Evolutionary conservation across 1,140 invertebrate genomes (phyloP).

Genomic region (Teleogryllus occipitalis): DNA sequence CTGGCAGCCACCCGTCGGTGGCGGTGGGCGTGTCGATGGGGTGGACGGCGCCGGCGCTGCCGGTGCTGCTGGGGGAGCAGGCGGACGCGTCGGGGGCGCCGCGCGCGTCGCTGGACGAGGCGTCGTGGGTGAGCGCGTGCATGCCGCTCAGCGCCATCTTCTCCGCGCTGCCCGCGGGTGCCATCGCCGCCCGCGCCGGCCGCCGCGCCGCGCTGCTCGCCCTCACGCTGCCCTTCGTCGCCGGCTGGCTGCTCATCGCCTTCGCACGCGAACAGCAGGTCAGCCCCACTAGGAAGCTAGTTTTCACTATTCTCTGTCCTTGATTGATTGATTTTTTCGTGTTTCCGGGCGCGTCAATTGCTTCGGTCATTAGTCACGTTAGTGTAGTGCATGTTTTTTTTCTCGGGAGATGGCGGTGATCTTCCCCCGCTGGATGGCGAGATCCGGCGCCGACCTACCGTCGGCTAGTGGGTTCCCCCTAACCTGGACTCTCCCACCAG

Average conservation of each 20-base stretch:
- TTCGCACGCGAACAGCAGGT: conserved; percentile 23
- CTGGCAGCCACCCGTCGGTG: conserved; percentile 33
- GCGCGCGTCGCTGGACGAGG: conserved; percentile 32
- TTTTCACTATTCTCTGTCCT: too few relatives aligned
- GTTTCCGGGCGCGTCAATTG: too few relatives aligned
- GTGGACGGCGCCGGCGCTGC: conserved; percentile 40
- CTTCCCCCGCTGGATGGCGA: too few relatives aligned
- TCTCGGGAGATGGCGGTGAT: too few relatives aligned
- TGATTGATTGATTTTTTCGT: too few relatives aligned
- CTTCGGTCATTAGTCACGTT: too few relatives aligned
- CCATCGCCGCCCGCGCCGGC: conserved; percentile 53
- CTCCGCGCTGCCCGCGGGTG: conserved; percentile 36
- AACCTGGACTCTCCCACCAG: too few relatives aligned
- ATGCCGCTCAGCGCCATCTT: conserved; percentile 35
- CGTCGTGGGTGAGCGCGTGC: conserved; percentile 38
- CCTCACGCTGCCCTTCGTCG: conserved; percentile 45
- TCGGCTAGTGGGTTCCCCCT: too few relatives aligned
- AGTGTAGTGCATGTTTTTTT: too few relatives aligned
- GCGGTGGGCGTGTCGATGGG: conserved; percentile 34
- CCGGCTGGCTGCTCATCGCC: conserved; percentile 53
- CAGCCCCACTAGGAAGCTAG: too few relatives aligned
- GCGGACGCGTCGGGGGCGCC: conserved; percentile 24
- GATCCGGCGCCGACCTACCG: too few relatives aligned
- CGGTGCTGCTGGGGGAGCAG: conserved; percentile 29
- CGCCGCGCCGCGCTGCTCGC: conserved; percentile 51